Base-by-base conservation (phyloP, 2,888 invertebrate genomes). In the Lobophora halterata region DNA sequence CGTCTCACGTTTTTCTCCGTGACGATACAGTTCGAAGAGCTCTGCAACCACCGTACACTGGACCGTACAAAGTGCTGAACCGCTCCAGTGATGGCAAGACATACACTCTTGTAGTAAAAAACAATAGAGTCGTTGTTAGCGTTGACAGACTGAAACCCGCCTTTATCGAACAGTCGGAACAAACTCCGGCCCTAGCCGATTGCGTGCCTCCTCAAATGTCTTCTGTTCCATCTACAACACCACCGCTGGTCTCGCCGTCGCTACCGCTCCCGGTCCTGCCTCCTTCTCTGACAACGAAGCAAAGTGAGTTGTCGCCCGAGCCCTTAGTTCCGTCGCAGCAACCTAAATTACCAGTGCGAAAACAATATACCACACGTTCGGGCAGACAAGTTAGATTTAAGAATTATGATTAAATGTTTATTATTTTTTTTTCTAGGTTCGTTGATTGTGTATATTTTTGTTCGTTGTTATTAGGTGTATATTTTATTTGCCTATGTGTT, bases 121-220 rank as follows among this genome's bases (percentile, higher is more conserved):
- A 10, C 1, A 19, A 14, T 10, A 13, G 20, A 1, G 19, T 9
- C n/a, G 20, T 9, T 5, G 27, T 34, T n/a, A 19, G 20, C n/a
- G 7, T 34, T 6, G 56, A 61, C 29, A 33, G 58, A 3, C 10
- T 61, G 0, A 59, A 59, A 43, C 59, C 61, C 2, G 56, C 56
- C 19, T 38, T 10, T 12, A 23, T 11, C 10, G 23, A 23, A 11
- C 23, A 23, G 7, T 8, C 1, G 1, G 8, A 20, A 6, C 1
- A 2, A 7, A 8, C 20, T 8, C 2, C 9, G 9, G 8, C 20
- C 7, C 8, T 8, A 20, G 3, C 1, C 3, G n/a, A 5, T 7
- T 1, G 8, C 7, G 9, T 8, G 9, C 7, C 2, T 4, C 1
- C 20, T 8, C n/a, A n/a, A n/a, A n/a, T n/a, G n/a, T n/a, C n/a